These are phyloP conservation scores for Sterna hirundo DNA, from an alignment of 2,113 vertebrate species.

Conservation along the genomic window DNA sequence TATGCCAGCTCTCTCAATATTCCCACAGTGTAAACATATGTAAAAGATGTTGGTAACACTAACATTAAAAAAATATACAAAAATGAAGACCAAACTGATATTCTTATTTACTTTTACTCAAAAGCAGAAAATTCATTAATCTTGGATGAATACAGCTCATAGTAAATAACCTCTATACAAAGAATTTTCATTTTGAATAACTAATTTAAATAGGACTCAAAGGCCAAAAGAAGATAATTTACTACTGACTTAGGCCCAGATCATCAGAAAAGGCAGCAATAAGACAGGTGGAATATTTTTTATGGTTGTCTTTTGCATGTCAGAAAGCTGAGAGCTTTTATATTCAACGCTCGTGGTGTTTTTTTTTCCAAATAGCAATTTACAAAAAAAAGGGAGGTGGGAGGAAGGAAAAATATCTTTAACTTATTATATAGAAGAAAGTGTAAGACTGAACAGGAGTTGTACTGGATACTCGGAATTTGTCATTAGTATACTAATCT, in stretches of 20 bases:
- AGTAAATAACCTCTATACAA: neutral
- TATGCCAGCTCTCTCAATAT: neutral
- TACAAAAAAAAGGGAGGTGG: fast-evolving
- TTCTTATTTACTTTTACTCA: neutral
- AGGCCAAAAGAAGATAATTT: neutral
- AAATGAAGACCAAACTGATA: neutral
- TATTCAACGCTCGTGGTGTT: fast-evolving
- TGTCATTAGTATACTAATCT: neutral
- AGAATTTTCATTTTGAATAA: neutral
- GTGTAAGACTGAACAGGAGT: neutral
- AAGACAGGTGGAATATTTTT: neutral
- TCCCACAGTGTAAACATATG: neutral
- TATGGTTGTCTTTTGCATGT: neutral
- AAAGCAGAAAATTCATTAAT: neutral
- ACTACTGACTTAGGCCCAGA: neutral
- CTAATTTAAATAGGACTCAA: neutral
- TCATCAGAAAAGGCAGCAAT: neutral
- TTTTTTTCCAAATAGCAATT: neutral
- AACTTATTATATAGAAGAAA: neutral
- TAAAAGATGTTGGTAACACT: neutral
- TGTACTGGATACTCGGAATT: neutral
- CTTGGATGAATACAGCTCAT: neutral
- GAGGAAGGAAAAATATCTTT: neutral
- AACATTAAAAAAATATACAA: neutral
- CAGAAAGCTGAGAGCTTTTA: neutral